Base-by-base conservation (phyloP, 1,140 invertebrate genomes). In the Drosophila oshimai region DNA sequence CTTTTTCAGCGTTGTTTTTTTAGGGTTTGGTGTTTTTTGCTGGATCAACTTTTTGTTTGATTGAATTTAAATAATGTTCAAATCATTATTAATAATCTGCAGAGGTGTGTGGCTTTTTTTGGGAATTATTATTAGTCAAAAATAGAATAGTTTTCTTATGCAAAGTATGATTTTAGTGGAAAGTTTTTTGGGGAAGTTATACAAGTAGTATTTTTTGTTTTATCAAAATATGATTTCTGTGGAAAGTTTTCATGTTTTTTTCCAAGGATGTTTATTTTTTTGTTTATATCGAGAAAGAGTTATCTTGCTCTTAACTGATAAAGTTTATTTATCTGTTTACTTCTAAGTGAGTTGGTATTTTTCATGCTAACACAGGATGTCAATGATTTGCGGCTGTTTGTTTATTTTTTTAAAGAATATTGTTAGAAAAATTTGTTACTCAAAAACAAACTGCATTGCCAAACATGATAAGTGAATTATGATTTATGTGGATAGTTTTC, bases 61-160 rank as follows among this genome's bases (percentile, higher is more conserved):
- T 50, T 55, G 20, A 68, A 68, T 78, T 78, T 45, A 34, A 68
- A 65, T 62, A 51, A 64, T 50, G 50, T 36, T 50, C 13, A 67
- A 67, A 60, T 60, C 33, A 72, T 53, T 72, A 72, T 73, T 71
- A 39, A 70, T 49, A 41, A 44, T 41, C 10, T 18, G 24, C 13
- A 47, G 31, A 53, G 13, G 24, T 29, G 15, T 31, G 26, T 49
- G 3, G 17, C 1, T 28, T n/a, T 42, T 17, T 9, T 20, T 5
- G 5, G 31, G 31, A 34, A 15, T 20, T 20, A 20, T 58, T 13
- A 55, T 44, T 12, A 60, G 29, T 34, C 54, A 10, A 28, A 46
- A 33, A 26, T 22, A 31, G 6, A 31, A 57, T 12, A 4, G 36
- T 13, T 54, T 20, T 1, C 9, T 47, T 20, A 47, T 31, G 18